These are phyloP conservation scores for Lottia scabra DNA, from an alignment of 2,888 invertebrate genomes.

Conservation along the genomic window DNA sequence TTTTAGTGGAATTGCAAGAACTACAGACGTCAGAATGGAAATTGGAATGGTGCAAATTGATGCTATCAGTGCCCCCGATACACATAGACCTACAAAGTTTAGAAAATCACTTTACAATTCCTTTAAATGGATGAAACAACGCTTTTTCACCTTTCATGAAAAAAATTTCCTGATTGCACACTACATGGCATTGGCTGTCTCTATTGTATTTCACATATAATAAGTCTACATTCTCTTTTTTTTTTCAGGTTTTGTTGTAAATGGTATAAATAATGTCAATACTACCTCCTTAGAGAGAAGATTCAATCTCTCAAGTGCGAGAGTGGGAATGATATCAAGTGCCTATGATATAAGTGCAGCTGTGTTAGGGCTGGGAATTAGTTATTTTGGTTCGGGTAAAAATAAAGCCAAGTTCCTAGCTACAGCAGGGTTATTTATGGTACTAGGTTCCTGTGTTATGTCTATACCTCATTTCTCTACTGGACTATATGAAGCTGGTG, in stretches of 20 bases:
- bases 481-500: slow-evolving; percentile 73
- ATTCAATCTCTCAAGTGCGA: slow-evolving; percentile 59
- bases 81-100: no score
- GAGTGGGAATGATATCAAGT: slow-evolving; percentile 62
- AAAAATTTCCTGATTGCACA: no score
- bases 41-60: no score
- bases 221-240: neutral
- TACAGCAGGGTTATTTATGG: slow-evolving; percentile 81
- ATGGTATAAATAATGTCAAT: slow-evolving; percentile 65
- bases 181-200: no score
- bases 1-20: no score
- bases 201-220: no score
- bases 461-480: slow-evolving; percentile 84
- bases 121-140: no score
- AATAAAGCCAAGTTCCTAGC: slow-evolving; percentile 78
- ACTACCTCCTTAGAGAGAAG: slow-evolving; percentile 62
- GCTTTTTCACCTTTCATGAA: no score
- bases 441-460: slow-evolving; percentile 77
- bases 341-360: slow-evolving; percentile 64
- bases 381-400: slow-evolving; percentile 51
- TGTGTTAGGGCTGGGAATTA: slow-evolving; percentile 56
- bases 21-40: no score
- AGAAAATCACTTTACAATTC: no score
- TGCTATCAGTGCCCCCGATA: no score
- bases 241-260: slow-evolving; percentile 62